Evolutionary conservation across 2,113 vertebrate species (phyloP).

Genomic region (Daubentonia madagascariensis): DNA sequence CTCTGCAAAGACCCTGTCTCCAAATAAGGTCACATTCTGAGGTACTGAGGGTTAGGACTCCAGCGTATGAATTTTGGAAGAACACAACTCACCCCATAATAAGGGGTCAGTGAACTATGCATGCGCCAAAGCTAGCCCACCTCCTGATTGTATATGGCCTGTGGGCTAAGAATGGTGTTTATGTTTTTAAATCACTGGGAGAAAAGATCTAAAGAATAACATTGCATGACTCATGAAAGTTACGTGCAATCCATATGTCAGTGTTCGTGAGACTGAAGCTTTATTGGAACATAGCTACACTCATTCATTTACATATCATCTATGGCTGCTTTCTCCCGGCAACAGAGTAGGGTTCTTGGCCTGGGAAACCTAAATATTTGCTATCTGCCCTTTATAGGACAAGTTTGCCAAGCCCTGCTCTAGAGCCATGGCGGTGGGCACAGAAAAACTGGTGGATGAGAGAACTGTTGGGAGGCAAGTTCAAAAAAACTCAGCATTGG

Average conservation of each 20-base stretch:
- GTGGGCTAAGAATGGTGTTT: background rate
- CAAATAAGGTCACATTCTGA: background rate
- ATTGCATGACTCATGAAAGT: background rate
- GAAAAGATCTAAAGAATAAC: background rate
- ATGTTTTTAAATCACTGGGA: background rate
- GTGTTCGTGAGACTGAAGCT: background rate
- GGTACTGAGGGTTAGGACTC: background rate
- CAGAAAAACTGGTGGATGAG: background rate
- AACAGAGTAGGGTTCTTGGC: background rate
- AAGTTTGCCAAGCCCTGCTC: background rate
- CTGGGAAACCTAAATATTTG: background rate
- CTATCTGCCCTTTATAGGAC: background rate
- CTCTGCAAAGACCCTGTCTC: background rate
- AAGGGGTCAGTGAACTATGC: accelerated
- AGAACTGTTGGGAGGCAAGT: background rate
- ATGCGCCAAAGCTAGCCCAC: background rate
- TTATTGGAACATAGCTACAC: background rate
- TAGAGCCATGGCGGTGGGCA: background rate
- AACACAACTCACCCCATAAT: background rate
- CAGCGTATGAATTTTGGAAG: background rate
- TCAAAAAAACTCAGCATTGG: too few relatives aligned
- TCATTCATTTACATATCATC: background rate
- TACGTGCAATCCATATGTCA: background rate
- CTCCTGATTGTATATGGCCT: background rate
- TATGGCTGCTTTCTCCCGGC: background rate